Percentiles rank a stretch among this genome's conserved stretches.
These are phyloP conservation scores for Cordilura impudica DNA, from an alignment of 2,888 invertebrate species.

Conservation along the genomic window DNA sequence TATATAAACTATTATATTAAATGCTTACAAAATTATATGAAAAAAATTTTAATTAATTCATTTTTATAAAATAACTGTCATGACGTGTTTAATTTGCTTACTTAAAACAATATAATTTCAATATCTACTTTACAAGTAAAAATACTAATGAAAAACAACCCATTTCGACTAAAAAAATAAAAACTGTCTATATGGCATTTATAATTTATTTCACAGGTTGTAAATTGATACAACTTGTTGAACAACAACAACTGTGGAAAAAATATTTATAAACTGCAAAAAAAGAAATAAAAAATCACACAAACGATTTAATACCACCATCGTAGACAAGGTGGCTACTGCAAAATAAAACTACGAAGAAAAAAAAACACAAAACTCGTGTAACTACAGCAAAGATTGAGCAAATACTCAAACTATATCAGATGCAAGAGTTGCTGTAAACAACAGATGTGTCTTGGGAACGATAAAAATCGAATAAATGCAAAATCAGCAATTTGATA, in stretches of 20 bases:
- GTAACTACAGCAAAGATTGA: conserved; percentile 24
- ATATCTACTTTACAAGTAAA: neutral
- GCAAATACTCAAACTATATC: conserved; percentile 20
- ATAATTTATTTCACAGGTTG: conserved; percentile 61
- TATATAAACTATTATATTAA: too few relatives aligned
- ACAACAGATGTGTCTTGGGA: conserved; percentile 56
- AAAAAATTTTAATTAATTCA: too few relatives aligned
- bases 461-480: conserved; percentile 49
- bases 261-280: conserved; percentile 2
- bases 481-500: conserved; percentile 56
- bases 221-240: conserved; percentile 59
- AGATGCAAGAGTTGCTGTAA: conserved; percentile 10
- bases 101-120: too few relatives aligned
- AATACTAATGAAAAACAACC: neutral
- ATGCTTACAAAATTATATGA: too few relatives aligned
- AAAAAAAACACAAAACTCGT: conserved; percentile 31
- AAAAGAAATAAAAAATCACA: conserved; percentile 31
- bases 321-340: conserved; percentile 57
- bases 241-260: conserved; percentile 40
- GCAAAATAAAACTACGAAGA: neutral
- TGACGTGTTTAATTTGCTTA: too few relatives aligned
- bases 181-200: conserved; percentile 21
- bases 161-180: conserved; percentile 9
- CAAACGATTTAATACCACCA: conserved; percentile 48
- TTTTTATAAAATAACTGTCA: too few relatives aligned